These are phyloP conservation scores for Odontocolon sp. DNA, from an alignment of 2,888 invertebrate genomes.

Conservation along the genomic window DNA sequence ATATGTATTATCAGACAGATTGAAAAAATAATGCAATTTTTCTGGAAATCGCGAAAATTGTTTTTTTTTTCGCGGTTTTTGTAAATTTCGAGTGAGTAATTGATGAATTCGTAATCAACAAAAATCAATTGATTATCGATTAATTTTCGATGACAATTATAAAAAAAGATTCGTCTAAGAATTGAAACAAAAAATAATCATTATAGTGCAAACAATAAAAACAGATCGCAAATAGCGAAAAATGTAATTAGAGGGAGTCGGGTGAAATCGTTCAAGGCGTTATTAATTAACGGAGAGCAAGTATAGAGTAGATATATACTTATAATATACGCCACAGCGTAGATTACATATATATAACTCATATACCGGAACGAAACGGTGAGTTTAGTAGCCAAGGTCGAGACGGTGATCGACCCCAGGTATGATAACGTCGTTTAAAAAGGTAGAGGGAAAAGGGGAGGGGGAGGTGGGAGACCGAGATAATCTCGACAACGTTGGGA, in stretches of 20 bases:
- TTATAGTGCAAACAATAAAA: background rate
- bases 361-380: slow-evolving; percentile 2
- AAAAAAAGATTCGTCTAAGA: no score
- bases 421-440: slow-evolving; percentile 41
- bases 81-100: no score
- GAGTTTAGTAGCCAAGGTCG: slow-evolving; percentile 31
- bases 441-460: background rate
- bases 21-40: background rate
- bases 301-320: no score
- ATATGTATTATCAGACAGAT: no score
- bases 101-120: no score
- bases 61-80: slow-evolving; percentile 1
- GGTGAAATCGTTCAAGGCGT: background rate
- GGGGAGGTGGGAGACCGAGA: background rate
- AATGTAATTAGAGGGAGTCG: background rate
- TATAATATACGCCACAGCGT: no score
- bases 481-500: background rate
- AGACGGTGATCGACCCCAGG: slow-evolving; percentile 53
- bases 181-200: background rate
- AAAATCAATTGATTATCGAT: background rate
- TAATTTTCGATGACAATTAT: no score
- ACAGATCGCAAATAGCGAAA: background rate
- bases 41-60: slow-evolving; percentile 1
- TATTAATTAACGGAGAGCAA: no score
- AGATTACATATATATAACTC: background rate